Evolutionary conservation across 37 sponge, comb jelly and placozoan genomes (phyloP).

Genomic region (Aphrocallistes beatrix): DNA sequence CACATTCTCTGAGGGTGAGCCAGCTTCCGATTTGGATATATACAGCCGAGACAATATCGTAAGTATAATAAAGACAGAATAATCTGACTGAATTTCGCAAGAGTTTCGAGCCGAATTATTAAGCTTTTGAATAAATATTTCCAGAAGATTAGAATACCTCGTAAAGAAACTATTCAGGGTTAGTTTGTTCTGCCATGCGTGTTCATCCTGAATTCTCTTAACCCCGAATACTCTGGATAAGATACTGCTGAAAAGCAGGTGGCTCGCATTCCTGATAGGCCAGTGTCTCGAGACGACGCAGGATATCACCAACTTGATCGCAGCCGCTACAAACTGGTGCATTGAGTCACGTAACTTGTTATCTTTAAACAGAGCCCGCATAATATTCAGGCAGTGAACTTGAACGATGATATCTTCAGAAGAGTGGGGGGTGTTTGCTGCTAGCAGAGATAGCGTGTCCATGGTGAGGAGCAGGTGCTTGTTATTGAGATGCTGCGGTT

Average conservation of each 20-base stretch:
- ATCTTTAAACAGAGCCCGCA: constrained; percentile 62
- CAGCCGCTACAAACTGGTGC: constrained; percentile 49
- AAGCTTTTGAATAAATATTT: constrained; percentile 35
- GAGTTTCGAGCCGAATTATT: neutral
- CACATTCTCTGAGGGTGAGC: neutral
- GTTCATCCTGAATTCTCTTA: constrained; percentile 51
- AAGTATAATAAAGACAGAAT: neutral
- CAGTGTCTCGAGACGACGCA: constrained; percentile 48
- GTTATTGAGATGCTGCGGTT: neutral
- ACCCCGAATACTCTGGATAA: constrained; percentile 68
- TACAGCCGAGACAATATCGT: neutral
- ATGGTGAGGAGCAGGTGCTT: neutral
- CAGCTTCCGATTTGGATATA: neutral
- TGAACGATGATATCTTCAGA: neutral
- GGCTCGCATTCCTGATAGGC: constrained; percentile 79
- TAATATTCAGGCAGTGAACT: constrained; percentile 74
- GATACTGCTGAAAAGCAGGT: constrained; percentile 61
- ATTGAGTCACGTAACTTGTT: constrained; percentile 47
- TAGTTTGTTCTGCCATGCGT: constrained; percentile 67
- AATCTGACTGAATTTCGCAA: neutral
- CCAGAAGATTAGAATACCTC: constrained; percentile 43
- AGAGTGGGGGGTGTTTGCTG: neutral
- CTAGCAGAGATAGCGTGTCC: neutral
- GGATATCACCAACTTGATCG: constrained; percentile 40
- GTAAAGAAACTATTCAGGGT: constrained; percentile 61